Evolutionary conservation across 2,888 invertebrate species (phyloP), one percentile per base, ranked within the genome.

Genomic region (Acanthopleura granulata): DNA sequence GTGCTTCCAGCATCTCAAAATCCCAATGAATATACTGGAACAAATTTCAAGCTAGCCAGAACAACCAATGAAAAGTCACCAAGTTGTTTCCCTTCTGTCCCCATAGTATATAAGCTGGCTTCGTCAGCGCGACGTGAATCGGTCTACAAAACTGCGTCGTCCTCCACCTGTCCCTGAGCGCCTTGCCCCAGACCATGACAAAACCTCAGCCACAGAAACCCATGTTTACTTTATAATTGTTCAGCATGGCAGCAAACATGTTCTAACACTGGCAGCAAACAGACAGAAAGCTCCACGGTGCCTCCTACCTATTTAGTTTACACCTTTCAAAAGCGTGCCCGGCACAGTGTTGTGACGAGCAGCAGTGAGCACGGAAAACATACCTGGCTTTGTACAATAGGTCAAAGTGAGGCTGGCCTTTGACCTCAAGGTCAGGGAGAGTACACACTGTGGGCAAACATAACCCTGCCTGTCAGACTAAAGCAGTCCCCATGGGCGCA

Each of bases 191-290:
- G 40, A 40, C 40, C 40, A 40, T 3, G 40, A 40, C 40, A 40
- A 40, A 40, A 3, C 40, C 9, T 9, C 40, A 6, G 40, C 40
- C 9, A 40, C 40, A 40, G 40, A 9, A 40, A 40, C 40, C 40
- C 40, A 40, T 40, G 40, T 40, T 40, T 40, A 40, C 40, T 40
- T 40, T 40, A 40, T 40, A 40, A 40, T 40, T 40, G 40, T 40
- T 40, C 57, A 57, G 57, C 18, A 57, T 57, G 57, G 57, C 6
- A 57, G 57, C 22, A 57, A 57, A 57, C 57, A 57, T 57, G 57
- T 57, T 18, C n/a, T 57, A 57, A 57, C 57, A 57, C 57, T 4
- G 57, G 57, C 12, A 22, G 22, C 57, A 57, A 57, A 57, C 57
- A 57, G 6, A 22, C n/a, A 57, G 57, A 57, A 18, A 57, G 57